Conservation (phyloP, 2,113 vertebrate species). For the Protomyctophum bolini region DNA sequence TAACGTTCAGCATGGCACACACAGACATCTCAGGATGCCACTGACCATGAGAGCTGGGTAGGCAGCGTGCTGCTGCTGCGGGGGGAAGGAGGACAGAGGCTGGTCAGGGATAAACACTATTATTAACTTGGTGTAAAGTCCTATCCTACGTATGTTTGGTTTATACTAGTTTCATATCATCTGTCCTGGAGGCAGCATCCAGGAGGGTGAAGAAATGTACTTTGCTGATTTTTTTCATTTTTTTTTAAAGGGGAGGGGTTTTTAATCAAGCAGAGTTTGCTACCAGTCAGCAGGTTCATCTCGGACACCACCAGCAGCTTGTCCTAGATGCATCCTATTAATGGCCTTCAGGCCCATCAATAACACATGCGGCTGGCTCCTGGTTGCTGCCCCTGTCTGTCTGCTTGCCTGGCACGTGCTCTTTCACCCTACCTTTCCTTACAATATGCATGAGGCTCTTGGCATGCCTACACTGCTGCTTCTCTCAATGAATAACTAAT, state of each 20-base stretch:
- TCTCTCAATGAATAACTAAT: constrained; percentile 69
- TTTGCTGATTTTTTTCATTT: constrained; percentile 24
- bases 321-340: constrained; percentile 80
- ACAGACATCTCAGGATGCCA: constrained; percentile 35
- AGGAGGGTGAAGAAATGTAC: background rate
- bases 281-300: constrained; percentile 48
- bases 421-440: constrained; percentile 68
- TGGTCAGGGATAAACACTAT: constrained; percentile 18
- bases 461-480: constrained; percentile 68
- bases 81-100: constrained; percentile 41
- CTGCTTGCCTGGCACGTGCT: constrained; percentile 52
- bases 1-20: constrained; percentile 26
- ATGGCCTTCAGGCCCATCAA: constrained; percentile 74
- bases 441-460: constrained; percentile 75
- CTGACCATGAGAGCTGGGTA: constrained; percentile 65
- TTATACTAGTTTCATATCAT: too few relatives aligned
- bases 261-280: constrained; percentile 41
- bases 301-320: constrained; percentile 47
- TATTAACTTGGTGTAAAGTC: background rate
- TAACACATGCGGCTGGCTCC: constrained; percentile 75
- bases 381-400: constrained; percentile 59
- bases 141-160: too few relatives aligned
- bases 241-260: constrained; percentile 12
- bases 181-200: background rate
- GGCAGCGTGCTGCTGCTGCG: constrained; percentile 61